Conservation (phyloP, 2,888 invertebrate species). For the Caenorhabditis macrosperma region DNA sequence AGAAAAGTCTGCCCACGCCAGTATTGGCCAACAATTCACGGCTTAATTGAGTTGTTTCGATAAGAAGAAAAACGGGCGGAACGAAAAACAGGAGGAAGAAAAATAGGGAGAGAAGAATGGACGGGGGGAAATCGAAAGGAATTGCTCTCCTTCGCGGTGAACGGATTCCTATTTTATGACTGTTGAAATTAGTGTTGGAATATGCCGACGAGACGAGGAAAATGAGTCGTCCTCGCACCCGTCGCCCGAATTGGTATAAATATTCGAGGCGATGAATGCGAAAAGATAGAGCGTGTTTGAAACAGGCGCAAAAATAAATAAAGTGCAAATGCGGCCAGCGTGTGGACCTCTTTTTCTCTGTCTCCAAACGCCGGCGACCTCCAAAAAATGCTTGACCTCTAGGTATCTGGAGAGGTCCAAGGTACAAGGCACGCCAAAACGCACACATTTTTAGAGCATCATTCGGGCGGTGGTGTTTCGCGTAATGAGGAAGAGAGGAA, state of each 20-base stretch:
- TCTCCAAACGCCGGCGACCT: conserved; percentile 17
- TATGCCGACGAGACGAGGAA: background rate
- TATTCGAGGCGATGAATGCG: conserved; percentile 44
- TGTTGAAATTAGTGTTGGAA: background rate
- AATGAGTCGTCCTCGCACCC: background rate
- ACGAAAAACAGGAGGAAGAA: background rate
- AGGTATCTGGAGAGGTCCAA: conserved; percentile 35
- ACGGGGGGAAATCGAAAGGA: background rate
- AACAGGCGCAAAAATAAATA: conserved; percentile 60
- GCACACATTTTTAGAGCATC: conserved; percentile 4
- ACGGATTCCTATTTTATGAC: background rate
- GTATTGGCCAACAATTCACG: conserved; percentile 1
- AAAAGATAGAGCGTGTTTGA: conserved; percentile 58
- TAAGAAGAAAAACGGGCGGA: background rate
- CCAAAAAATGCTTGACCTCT: conserved; percentile 48
- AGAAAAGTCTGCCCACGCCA: background rate
- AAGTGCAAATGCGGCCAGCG: conserved; percentile 55
- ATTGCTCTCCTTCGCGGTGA: background rate
- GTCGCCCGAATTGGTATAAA: conserved; percentile 33
- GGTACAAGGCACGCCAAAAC: conserved; percentile 30
- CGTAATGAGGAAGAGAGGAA: conserved; percentile 29
- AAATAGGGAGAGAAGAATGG: background rate
- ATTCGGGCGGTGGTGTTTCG: conserved; percentile 18
- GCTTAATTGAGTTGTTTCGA: conserved; percentile 4
- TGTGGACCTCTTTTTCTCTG: conserved; percentile 36